Base-by-base conservation (phyloP, 1,140 invertebrate genomes). In the Metaphire vulgaris region DNA sequence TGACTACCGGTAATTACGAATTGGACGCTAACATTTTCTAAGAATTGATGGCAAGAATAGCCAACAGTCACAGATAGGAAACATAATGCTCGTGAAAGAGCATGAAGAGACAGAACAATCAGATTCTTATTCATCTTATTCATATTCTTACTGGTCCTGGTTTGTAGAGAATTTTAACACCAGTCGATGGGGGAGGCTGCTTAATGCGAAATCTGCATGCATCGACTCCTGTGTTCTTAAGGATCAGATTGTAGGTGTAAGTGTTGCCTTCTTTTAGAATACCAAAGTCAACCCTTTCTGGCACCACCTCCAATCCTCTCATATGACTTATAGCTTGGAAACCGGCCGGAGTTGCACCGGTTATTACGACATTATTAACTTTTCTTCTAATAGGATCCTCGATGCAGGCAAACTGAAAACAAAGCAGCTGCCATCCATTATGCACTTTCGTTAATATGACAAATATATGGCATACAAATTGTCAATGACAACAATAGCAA, bases 211-310 rank as follows among this genome's bases (percentile, higher is more conserved):
- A 87, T 56, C 84, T 77, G 78, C 85, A 86, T 0, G 83, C 79
- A 75, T 87, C 86, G 33, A 85, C 79, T 33, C 86, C 86, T 30
- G 83, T 85, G 77, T 87, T 87, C 68, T 81, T 83, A 32, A 85
- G 79, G 30, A 72, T 72, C 21, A 86, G 81, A 72, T 75, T 81
- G 75, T 79, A 83, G 56, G 74, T 64, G 67, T 86, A 86, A 16
- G 83, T 85, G 75, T 79, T 80, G 0, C 85, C 85, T 74, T 86
- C 86, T 71, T 80, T 82, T 26, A 87, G 77, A 1, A 83, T 79
- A 32, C 85, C 85, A 81, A 86, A 85, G 77, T 87, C 81, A 6
- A 86, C 82, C 33, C 81, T 79, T 69, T 83, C 82, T 32, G 85
- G 85, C n/a, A 84, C 75, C 0, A 84, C 71, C 65, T 82, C 83